phyloP scores from a whole-genome alignment of 2,888 invertebrate genomes.

The Oscheius sp. region DNA sequence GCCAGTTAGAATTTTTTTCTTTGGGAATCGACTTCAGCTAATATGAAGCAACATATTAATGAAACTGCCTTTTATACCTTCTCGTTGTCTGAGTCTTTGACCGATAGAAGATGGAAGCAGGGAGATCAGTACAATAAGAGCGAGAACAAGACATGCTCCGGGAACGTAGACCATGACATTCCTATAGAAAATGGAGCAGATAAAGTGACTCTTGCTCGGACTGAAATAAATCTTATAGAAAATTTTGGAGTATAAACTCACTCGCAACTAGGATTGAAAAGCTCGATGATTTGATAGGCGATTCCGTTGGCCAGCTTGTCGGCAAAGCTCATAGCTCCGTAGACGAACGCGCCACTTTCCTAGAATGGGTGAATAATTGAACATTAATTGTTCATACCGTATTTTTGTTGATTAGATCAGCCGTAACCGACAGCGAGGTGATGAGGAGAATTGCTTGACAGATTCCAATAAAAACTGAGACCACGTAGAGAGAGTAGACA shows the following conservation, averaged over 20 bases:
- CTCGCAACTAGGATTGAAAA: slow-evolving; percentile 79
- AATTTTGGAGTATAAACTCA: slow-evolving; percentile 44
- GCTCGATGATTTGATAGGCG: slow-evolving; percentile 87
- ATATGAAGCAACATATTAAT: not conserved
- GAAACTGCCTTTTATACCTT: not conserved
- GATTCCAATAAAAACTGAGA: slow-evolving; percentile 78
- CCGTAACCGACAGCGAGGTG: slow-evolving; percentile 87
- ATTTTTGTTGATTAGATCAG: slow-evolving; percentile 88
- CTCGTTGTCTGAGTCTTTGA: slow-evolving; percentile 37
- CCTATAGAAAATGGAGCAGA: slow-evolving; percentile 65
- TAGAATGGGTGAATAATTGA: slow-evolving; percentile 54
- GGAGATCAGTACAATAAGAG: slow-evolving; percentile 60
- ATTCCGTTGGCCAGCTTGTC: slow-evolving; percentile 91
- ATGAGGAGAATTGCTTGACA: slow-evolving; percentile 88
- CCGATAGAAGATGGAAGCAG: slow-evolving; percentile 59
- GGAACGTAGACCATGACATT: slow-evolving; percentile 69
- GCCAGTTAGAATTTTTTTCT: not conserved
- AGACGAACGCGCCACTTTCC: slow-evolving; percentile 89
- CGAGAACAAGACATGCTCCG: slow-evolving; percentile 59
- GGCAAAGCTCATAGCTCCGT: slow-evolving; percentile 90
- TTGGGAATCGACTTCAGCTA: not conserved
- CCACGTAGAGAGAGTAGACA: slow-evolving; percentile 34
- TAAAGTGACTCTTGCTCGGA: slow-evolving; percentile 45
- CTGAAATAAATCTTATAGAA: slow-evolving; percentile 42
- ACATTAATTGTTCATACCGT: slow-evolving; percentile 76